phyloP scores from a whole-genome alignment of 2,113 vertebrate species.

The Monarcha castaneiventris region DNA sequence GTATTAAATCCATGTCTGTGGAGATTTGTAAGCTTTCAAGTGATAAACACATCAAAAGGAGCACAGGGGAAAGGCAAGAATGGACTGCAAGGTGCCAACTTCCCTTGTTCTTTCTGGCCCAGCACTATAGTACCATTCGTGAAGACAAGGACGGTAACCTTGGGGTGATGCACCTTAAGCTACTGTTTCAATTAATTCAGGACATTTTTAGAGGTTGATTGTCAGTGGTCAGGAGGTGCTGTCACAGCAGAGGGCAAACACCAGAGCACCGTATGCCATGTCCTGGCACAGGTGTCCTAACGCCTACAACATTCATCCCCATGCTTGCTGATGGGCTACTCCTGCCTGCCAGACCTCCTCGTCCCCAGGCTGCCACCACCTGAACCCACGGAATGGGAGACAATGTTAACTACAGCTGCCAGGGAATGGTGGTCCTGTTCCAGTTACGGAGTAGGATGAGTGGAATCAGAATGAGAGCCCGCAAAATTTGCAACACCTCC shows the following conservation, averaged over 20 bases:
- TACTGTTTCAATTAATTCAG: background rate
- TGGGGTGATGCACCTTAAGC: background rate
- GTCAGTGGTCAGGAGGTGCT: background rate
- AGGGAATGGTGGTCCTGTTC: background rate
- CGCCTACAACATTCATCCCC: background rate
- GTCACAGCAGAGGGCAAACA: background rate
- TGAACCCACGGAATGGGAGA: fast-evolving
- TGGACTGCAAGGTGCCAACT: background rate
- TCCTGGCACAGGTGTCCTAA: background rate
- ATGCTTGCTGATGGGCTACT: background rate
- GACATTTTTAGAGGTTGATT: background rate
- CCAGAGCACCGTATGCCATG: fast-evolving
- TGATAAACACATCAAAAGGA: background rate
- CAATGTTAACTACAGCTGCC: background rate
- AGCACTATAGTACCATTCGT: background rate
- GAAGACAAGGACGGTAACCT: background rate
- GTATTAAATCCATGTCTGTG: background rate
- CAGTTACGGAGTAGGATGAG: background rate
- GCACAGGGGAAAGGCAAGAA: background rate
- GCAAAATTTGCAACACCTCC: background rate
- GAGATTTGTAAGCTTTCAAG: background rate
- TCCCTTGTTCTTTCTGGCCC: background rate
- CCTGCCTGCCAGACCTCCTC: background rate
- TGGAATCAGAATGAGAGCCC: fast-evolving
- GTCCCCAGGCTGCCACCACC: background rate